These are phyloP conservation scores for Spinus olivaceus DNA, from an alignment of 2,797 vertebrate genomes.

Conservation along the genomic window DNA sequence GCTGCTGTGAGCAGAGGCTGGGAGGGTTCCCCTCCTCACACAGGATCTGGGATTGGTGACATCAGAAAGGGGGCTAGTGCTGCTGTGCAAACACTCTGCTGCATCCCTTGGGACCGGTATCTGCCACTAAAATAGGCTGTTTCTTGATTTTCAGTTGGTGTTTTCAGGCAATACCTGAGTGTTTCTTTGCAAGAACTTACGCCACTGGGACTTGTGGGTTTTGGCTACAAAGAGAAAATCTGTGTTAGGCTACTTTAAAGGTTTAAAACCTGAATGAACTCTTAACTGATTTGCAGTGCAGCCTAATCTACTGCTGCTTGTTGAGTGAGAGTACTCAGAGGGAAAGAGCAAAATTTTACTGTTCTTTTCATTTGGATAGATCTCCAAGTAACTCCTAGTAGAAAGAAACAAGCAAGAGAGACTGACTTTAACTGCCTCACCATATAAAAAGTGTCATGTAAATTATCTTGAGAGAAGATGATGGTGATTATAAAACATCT, in stretches of 20 bases:
- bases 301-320: not conserved
- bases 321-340: not conserved
- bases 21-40: not conserved
- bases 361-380: not conserved
- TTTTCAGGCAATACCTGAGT: not conserved
- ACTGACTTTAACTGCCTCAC: not conserved
- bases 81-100: not conserved
- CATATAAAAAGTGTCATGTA: not conserved
- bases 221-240: not conserved
- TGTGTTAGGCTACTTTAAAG: not conserved
- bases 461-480: not conserved
- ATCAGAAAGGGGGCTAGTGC: too few relatives aligned
- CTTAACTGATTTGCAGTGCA: not conserved
- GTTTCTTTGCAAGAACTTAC: not conserved
- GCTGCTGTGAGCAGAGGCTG: not conserved
- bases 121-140: not conserved
- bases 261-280: not conserved
- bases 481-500: not conserved
- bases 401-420: not conserved
- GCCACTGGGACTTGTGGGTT: not conserved
- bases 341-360: not conserved
- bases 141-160: not conserved
- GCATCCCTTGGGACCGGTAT: not conserved
- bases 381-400: not conserved
- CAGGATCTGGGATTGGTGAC: not conserved